Evolutionary conservation across 2,888 invertebrate species (phyloP), one percentile per base, ranked within the genome.

Genomic region (Drosophila macrospina): DNA sequence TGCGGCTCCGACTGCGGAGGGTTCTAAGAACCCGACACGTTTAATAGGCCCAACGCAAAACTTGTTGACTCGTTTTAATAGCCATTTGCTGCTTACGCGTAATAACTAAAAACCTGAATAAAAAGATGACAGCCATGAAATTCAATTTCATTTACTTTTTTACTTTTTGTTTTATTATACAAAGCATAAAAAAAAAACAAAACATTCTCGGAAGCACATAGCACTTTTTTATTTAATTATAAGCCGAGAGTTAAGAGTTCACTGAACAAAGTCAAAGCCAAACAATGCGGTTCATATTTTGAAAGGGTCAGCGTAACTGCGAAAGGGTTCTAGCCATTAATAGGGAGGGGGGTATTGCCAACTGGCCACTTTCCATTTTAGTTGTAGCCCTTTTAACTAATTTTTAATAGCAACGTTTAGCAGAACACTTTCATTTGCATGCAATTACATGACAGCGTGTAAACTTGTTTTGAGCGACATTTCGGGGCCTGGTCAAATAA

Each of bases 351-450:
- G 28, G 8, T 2, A 5, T 6, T 20, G 3, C 34, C 24, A 13
- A 24, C 30, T 51, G 20, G 13, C 4, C 74, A 78, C 79, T 77
- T 77, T 74, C 70, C 75, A 51, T 75, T 77, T 75, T 57, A 26
- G 26, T 30, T 13, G 5, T 39, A 24, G 50, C 16, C 32, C 56
- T 45, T 57, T 62, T 60, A 44, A 42, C 70, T 71, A 62, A 52
- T 52, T 56, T 65, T 75, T 63, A 60, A 66, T 61, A 32, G 44
- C 55, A 28, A 37, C 57, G 44, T 56, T 59, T 51, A 55, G 61
- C 68, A 84, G 82, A 84, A 85, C 84, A 85, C 84, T 87, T 85
- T 85, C 84, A 72, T 85, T 84, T 78, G 69, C 57, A 59, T 20
- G 20, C 1, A 20, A 20, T 78, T 77, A 76, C 86, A 79, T 73